Conservation (phyloP, 2,113 vertebrate species). For the Strix uralensis region DNA sequence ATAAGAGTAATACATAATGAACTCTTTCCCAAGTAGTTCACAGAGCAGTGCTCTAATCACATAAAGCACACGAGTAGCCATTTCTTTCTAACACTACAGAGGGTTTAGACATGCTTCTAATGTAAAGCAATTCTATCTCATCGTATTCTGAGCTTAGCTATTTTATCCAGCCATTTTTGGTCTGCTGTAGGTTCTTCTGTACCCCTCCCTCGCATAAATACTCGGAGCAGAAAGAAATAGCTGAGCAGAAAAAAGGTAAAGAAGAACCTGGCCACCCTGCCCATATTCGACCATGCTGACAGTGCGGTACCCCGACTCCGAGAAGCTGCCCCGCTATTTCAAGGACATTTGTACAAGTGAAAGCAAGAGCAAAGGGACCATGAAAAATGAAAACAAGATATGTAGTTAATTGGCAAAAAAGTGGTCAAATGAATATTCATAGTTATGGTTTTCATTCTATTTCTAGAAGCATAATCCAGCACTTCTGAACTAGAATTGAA, state of each 20-base stretch:
- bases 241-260: neutral
- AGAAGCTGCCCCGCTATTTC: neutral
- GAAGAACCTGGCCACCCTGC: fast-evolving
- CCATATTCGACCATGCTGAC: fast-evolving
- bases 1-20: neutral
- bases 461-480: neutral
- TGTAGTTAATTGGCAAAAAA: neutral
- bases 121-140: neutral
- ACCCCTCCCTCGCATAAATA: neutral
- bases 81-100: neutral
- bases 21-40: neutral
- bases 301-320: fast-evolving
- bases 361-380: neutral
- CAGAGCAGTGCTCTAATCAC: neutral
- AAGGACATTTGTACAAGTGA: neutral
- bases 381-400: neutral
- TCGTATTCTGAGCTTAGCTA: neutral
- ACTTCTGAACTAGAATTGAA: neutral
- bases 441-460: neutral
- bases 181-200: neutral
- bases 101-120: neutral
- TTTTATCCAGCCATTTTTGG: neutral
- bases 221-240: neutral
- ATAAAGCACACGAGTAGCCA: neutral
- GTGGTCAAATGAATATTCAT: neutral